Base-by-base conservation (phyloP, 2,888 invertebrate genomes). In the Microctonus brassicae region DNA sequence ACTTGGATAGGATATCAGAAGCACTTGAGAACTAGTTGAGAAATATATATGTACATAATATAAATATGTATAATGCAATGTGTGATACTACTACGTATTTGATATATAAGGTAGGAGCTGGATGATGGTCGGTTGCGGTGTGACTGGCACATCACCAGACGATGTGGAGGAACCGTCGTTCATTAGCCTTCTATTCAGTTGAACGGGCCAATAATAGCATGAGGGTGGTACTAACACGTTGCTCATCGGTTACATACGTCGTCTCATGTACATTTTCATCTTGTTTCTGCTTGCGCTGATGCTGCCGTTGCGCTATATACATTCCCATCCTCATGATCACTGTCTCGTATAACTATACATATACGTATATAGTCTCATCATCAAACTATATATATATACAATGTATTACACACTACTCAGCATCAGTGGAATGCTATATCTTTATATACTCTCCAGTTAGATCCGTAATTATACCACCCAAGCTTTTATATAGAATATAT, bases 161-260 rank as follows among this genome's bases (percentile, higher is more conserved):
- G 75, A 77, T 73, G 79, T 73, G 78, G 80, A 83, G 82, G 81
- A 83, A 76, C 80, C 80, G 79, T 79, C 83, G 85, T 86, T 86
- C 86, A 86, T 86, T 86, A 86, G 86, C 86, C 80, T 74, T 81
- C 85, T 85, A 85, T 85, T 84, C 85, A 85, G 83, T 86, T 84
- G 81, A 83, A 81, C 84, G 82, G 81, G 83, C 83, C 84, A 83
- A 84, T 47, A 47, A 47, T 82, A 80, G 83, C 79, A 70, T 74
- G 83, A 83, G 85, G 85, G 85, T 84, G 85, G 85, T 69, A 69
- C 75, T 76, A 72, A 76, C 77, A 68, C 75, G 69, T 73, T 70
- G 77, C 62, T 65, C 42, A 47, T 47, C 47, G 47, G n/a, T n/a
- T n/a, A n/a, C n/a, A 5, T 7, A 7, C 47, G 17, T 17, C 17